phyloP scores from a whole-genome alignment of 2,797 vertebrate genomes.

The Platalea minor region DNA sequence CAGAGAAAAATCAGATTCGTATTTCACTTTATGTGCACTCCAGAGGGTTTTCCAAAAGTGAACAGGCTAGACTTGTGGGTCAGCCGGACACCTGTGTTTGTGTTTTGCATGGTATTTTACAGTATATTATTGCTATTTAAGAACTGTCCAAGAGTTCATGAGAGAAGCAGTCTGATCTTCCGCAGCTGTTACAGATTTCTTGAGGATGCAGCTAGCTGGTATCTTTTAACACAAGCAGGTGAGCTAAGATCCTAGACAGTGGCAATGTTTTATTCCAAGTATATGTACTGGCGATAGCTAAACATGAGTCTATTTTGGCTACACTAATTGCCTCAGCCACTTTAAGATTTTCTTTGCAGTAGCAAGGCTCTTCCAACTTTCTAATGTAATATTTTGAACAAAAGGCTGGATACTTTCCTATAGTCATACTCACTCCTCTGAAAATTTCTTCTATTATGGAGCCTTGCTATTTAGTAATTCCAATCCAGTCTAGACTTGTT shows the following conservation, averaged over 20 bases:
- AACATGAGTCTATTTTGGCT: no score
- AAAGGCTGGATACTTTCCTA: not conserved
- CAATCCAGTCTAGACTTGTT: not conserved
- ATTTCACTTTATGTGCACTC: not conserved
- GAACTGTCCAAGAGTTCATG: not conserved
- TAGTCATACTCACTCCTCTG: not conserved
- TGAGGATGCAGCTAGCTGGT: not conserved
- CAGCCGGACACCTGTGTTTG: not conserved
- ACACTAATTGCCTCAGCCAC: not conserved
- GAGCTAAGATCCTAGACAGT: not conserved
- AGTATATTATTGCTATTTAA: not conserved
- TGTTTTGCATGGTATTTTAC: not conserved
- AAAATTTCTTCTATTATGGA: not conserved
- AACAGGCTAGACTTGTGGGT: not conserved
- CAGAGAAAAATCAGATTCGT: not conserved
- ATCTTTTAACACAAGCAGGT: not conserved
- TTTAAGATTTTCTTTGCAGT: not conserved
- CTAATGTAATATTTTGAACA: not conserved
- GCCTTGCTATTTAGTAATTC: not conserved
- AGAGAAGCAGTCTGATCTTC: not conserved
- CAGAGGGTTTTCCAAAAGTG: not conserved
- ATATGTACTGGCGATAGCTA: not conserved
- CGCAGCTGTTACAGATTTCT: not conserved
- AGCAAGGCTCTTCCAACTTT: not conserved
- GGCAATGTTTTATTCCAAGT: not conserved